These are phyloP conservation scores for Peromyscus aztecus DNA, from an alignment of 2,797 vertebrate species.

Conservation along the genomic window DNA sequence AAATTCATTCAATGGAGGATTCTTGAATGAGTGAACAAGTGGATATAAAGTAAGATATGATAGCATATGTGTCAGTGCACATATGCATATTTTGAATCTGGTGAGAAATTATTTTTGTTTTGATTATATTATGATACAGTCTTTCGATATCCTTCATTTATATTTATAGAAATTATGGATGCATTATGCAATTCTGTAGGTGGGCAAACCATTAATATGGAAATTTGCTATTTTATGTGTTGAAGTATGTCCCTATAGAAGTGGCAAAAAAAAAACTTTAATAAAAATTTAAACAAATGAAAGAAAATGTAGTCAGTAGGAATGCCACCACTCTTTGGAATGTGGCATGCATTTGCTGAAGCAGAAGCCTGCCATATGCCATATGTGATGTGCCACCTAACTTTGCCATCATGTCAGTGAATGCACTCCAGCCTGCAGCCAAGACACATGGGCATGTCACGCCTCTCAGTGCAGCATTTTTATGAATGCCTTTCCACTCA, in stretches of 20 bases:
- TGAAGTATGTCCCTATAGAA: slow-evolving; percentile 1
- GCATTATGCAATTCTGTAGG: slow-evolving; percentile 21
- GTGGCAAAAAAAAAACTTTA: slow-evolving; percentile 40
- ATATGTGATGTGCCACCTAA: slow-evolving; percentile 82
- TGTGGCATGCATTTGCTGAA: slow-evolving; percentile 79
- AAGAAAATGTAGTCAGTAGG: slow-evolving; percentile 65
- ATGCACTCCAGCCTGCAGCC: slow-evolving; percentile 80
- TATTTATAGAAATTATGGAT: slow-evolving; percentile 51
- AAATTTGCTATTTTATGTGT: slow-evolving; percentile 47
- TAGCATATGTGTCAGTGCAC: slow-evolving; percentile 45
- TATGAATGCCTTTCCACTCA: slow-evolving; percentile 82
- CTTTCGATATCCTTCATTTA: slow-evolving; percentile 20
- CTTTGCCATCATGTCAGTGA: slow-evolving; percentile 80
- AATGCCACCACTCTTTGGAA: slow-evolving; percentile 65
- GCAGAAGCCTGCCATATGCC: slow-evolving; percentile 83
- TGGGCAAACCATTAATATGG: slow-evolving; percentile 47
- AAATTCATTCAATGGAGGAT: neutral
- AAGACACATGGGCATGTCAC: slow-evolving; percentile 83
- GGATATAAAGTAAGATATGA: slow-evolving; percentile 21
- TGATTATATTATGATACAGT: slow-evolving; percentile 41
- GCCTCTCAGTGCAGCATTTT: slow-evolving; percentile 78
- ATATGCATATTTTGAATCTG: slow-evolving; percentile 46
- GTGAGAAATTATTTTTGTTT: slow-evolving; percentile 66
- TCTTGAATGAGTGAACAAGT: slow-evolving; percentile 43
- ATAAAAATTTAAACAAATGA: slow-evolving; percentile 66